Base-by-base conservation (phyloP, 2,113 vertebrate genomes). In the Motacilla alba region DNA sequence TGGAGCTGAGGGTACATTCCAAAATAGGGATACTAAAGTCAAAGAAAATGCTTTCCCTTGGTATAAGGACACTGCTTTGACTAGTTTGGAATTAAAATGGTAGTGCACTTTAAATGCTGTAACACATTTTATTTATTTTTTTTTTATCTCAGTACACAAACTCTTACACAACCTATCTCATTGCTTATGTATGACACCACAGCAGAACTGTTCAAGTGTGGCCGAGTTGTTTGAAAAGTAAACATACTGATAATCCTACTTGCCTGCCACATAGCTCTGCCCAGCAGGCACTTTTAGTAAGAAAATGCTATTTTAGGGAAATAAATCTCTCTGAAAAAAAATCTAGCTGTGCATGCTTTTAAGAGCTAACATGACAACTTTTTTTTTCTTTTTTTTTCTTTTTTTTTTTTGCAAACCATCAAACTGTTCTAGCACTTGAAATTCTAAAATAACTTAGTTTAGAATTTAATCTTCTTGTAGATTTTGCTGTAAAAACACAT, bases 211-310 rank as follows among this genome's bases (percentile, higher is more conserved):
- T 60, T n/a, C 22, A 64, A 85, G 75, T 67, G 73, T 67, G 64
- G 60, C 68, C 74, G 95, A 92, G 73, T 89, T 81, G 73, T 92
- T 44, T 92, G 86, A 95, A 92, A 95, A 95, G 75, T 68, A 92
- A 95, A 94, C 69, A 87, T 47, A 33, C 91, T 92, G 94, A 90
- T 95, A 93, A 94, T 74, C 76, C 43, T 63, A 59, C 60, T 86
- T 81, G 64, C 64, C 70, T 92, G 80, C 59, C 88, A 90, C 35
- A 85, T 35, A 83, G 68, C 56, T 92, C 67, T 94, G 90, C 64
- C 83, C 79, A 93, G 76, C 47, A 83, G 50, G 68, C 93, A 82
- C 39, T 94, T 93, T 75, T 84, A 75, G 60, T 39, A 89, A 67
- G n/a, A 84, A 90, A 94, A 89, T 33, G 31, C 55, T 74, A 67